Base-by-base conservation (phyloP, 2,888 invertebrate species). In the Cerastis rubricosa region DNA sequence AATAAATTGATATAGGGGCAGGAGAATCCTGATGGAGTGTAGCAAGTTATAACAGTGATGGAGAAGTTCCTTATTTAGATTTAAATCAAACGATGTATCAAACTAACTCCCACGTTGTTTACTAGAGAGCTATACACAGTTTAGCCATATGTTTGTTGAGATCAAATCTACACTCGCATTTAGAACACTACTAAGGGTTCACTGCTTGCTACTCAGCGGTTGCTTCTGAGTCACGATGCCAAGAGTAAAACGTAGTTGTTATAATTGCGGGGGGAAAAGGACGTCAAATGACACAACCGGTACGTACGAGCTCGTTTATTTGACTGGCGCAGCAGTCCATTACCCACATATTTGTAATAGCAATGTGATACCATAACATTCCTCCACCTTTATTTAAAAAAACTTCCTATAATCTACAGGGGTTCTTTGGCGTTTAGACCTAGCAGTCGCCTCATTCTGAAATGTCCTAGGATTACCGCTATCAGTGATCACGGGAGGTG, bases 191-290 rank as follows among this genome's bases (percentile, higher is more conserved):
- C n/a, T 12, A 67, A 79, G 63, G 67, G 67, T 49, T 68, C 54
- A 64, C 49, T 3, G 47, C n/a, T 49, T 45, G n/a, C 43, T 59
- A 47, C 2, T 8, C 11, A 64, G 47, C 57, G 17, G 25, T 54
- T 17, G 29, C 14, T 43, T 29, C 66, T 84, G 84, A 69, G 43
- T 80, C 78, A 84, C 43, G 25, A n/a, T n/a, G 63, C 68, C 7
- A 63, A 72, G 47, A 66, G 43, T 57, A 29, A 51, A 69, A n/a
- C 25, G 2, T 8, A n/a, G n/a, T n/a, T n/a, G n/a, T n/a, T n/a
- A n/a, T n/a, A n/a, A n/a, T n/a, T n/a, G n/a, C n/a, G n/a, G n/a
- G n/a, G n/a, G n/a, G n/a, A n/a, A n/a, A n/a, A n/a, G n/a, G n/a
- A n/a, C n/a, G n/a, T n/a, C n/a, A n/a, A n/a, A n/a, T n/a, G n/a